Conservation (phyloP, 53 echinoderm and acorn worm species). For the Holothuria scabra region DNA sequence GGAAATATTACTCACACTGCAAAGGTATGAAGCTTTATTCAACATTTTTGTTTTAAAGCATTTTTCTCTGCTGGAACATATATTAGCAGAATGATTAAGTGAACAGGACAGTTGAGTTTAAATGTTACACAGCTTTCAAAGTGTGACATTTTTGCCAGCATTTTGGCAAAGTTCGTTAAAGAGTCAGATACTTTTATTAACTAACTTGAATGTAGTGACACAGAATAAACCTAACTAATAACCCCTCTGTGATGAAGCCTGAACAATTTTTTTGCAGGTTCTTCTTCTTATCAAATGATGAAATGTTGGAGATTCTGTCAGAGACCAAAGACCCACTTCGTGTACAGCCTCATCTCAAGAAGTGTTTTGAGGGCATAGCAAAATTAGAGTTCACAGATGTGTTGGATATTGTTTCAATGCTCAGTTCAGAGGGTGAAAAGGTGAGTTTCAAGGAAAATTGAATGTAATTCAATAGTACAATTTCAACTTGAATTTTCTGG, state of each 20-base stretch:
- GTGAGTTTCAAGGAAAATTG: slow-evolving; percentile 1
- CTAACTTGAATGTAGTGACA: no score
- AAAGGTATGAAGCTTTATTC: no score
- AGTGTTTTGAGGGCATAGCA: slow-evolving; percentile 98
- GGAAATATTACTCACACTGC: no score
- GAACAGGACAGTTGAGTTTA: no score
- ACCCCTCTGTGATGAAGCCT: not conserved
- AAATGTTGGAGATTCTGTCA: slow-evolving; percentile 98
- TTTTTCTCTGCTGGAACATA: no score
- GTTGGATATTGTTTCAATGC: slow-evolving; percentile 91
- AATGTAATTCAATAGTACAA: not conserved
- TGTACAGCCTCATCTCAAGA: slow-evolving; percentile 99
- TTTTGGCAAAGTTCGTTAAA: no score
- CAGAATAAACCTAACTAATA: not conserved
- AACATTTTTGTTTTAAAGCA: no score
- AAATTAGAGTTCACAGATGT: slow-evolving; percentile 89
- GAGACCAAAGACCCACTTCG: slow-evolving; percentile 98
- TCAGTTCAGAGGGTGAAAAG: slow-evolving; percentile 97
- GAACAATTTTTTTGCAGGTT: slow-evolving; percentile 62
- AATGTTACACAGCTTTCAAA: no score
- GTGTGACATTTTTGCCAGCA: no score
- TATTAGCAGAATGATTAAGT: no score
- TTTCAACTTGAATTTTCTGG: no score
- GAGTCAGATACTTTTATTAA: no score
- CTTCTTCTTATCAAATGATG: slow-evolving; percentile 99